Evolutionary conservation across 2,797 vertebrate species (phyloP), one percentile per base, ranked within the genome.

Genomic region (Choloepus didactylus): DNA sequence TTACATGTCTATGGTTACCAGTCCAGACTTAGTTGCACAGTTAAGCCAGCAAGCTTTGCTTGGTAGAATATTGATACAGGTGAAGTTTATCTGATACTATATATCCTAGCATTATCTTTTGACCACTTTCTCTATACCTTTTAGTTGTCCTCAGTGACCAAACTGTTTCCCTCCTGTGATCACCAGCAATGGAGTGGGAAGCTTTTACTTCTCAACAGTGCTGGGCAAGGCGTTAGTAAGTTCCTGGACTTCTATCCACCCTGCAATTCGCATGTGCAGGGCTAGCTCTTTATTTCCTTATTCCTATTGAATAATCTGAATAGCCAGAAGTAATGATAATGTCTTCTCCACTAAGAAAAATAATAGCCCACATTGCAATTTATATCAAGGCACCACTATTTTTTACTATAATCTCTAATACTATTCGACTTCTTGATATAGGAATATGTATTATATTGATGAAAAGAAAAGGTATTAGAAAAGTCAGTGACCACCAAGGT

Each of bases 401-500:
- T 80, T 89, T 92, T 81, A 16, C 27, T 59, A 7, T 73, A 27
- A 31, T 27, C 27, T 73, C 89, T 88, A 64, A 89, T 67, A 54
- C 4, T 35, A 62, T 35, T 80, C 70, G 67, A 81, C 31, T 54
- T 95, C 77, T 91, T 41, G 72, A 89, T 66, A 38, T 72, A 56
- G 16, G 9, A 66, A 46, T 56, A 69, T 38, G 6, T 89, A 54
- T 85, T 76, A 79, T 44, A 83, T 16, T 86, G 14, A 70, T 59
- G 38, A 87, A 60, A 89, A 83, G 19, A 51, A 90, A 51, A 86
- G 72, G 31, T 27, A 77, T 72, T 89, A 79, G 25, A 83, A 51
- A 51, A 35, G 15, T 49, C 46, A 75, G 15, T 38, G 64, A 82
- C 38, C 54, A 76, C 41, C 29, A 76, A 70, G 18, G 35, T 60